phyloP scores from a whole-genome alignment of 2,113 vertebrate species.

The Phoenicopterus ruber region DNA sequence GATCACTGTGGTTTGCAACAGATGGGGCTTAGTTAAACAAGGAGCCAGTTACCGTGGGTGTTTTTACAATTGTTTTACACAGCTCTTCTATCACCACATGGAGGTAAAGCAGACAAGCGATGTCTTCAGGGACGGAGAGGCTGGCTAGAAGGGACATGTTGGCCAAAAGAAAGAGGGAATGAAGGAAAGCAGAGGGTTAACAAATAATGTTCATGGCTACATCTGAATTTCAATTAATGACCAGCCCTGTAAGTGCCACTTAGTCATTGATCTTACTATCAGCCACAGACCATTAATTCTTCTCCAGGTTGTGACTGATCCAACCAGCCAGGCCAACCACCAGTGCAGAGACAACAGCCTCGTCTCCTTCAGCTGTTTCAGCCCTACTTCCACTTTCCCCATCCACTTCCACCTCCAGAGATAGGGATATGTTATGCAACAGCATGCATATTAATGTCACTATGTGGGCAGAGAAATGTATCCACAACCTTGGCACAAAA shows the following conservation, averaged over 20 bases:
- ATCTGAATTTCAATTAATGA: neutral
- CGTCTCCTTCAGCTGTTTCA: neutral
- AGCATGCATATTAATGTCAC: neutral
- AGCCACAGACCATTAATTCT: neutral
- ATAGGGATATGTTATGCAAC: neutral
- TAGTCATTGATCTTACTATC: neutral
- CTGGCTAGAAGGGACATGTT: neutral
- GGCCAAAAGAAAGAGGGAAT: neutral
- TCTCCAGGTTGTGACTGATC: neutral
- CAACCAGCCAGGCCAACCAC: neutral
- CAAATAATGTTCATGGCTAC: fast-evolving
- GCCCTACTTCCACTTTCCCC: neutral
- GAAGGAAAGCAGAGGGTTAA: neutral
- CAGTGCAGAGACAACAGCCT: neutral
- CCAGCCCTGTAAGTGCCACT: neutral
- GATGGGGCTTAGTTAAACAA: neutral
- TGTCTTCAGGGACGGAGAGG: neutral
- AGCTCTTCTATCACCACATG: neutral
- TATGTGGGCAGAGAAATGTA: neutral
- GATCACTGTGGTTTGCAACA: neutral
- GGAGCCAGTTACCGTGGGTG: neutral
- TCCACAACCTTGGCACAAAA: neutral
- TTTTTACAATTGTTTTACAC: neutral
- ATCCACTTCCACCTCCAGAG: neutral
- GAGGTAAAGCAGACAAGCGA: neutral